A percentile compares a stretch with the other conserved stretches of the same genome.
Evolutionary conservation across 1,140 invertebrate species (phyloP).

Genomic region (Drosophila simulans): DNA sequence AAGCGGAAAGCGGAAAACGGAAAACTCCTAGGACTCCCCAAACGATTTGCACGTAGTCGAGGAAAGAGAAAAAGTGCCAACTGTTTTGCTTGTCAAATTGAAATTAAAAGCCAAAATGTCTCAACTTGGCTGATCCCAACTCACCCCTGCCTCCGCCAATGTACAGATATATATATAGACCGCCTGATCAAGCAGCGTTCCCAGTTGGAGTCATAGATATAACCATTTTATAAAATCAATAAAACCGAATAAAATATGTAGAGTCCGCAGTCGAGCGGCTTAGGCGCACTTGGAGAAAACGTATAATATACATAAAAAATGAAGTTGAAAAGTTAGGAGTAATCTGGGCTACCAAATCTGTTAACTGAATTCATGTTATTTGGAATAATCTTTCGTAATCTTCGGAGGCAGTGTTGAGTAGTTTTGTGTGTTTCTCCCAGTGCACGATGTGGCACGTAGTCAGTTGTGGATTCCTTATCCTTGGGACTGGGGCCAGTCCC

Average conservation of each 20-base stretch:
- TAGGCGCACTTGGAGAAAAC: not conserved
- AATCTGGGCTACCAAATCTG: not conserved
- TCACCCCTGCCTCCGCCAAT: not conserved
- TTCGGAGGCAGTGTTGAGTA: no score
- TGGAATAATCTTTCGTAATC: no score
- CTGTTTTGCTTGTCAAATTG: constrained; percentile 78
- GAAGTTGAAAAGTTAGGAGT: not conserved
- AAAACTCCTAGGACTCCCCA: constrained; percentile 32
- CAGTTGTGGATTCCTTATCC: constrained; percentile 27
- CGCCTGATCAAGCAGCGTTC: constrained; percentile 2
- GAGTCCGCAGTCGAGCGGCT: constrained; percentile 30
- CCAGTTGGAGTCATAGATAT: constrained; percentile 49
- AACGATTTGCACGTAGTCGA: constrained; percentile 35
- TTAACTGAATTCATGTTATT: no score
- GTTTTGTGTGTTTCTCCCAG: not conserved
- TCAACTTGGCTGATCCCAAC: constrained; percentile 34
- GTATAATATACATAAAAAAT: not conserved
- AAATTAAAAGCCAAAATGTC: constrained; percentile 79
- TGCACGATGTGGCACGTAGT: constrained; percentile 23
- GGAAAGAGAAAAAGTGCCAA: constrained; percentile 61
- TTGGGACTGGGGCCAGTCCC: constrained; percentile 3
- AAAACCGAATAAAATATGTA: constrained; percentile 75
- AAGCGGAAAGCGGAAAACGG: not conserved
- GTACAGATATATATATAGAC: not conserved
- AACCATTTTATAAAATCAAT: constrained; percentile 73